Evolutionary conservation across 1,140 invertebrate genomes (phyloP), one percentile per base, ranked within the genome.

Genomic region (Drosophila kanapiae): DNA sequence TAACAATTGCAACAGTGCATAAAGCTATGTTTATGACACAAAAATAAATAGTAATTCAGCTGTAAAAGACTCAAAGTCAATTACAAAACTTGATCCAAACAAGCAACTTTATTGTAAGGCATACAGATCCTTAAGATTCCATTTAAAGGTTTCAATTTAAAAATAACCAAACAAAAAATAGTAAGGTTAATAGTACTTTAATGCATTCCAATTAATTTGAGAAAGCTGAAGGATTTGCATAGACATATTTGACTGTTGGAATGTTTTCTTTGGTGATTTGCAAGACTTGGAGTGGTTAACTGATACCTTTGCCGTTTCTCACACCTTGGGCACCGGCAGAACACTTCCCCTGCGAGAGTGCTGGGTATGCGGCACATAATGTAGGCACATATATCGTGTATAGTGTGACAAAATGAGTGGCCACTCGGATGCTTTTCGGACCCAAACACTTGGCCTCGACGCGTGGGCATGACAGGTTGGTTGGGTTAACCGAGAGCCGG

Each of bases 391-490:
- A 27, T 56, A 56, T 56, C 63, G 63, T 54, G 63, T 54, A 56
- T 68, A 56, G 67, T 72, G 47, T 71, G 67, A 71, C 70, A 51
- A 42, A 47, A 60, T 65, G 29, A 57, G 47, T 72, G 69, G 69
- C 54, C 70, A 72, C 68, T 60, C 54, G 67, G 49, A 49, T 72
- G 69, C 69, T 16, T 69, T 72, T 81, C 56, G 65, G 71, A 53
- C 60, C 67, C 81, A 59, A 75, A 72, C 80, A 83, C 76, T 83
- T 86, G 83, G 83, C 83, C 84, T 87, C 80, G 72, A 78, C 80
- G 86, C 77, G 83, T 87, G 83, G 83, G 83, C 80, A 65, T 84
- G 83, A 87, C 83, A 88, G 84, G 69, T 72, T 72, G 84, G 69
- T 72, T 72, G 54, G 53, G 53, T 71, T 83, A 88, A 88, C 84